Evolutionary conservation across 2,797 vertebrate species (phyloP).

Genomic region (Falco peregrinus): DNA sequence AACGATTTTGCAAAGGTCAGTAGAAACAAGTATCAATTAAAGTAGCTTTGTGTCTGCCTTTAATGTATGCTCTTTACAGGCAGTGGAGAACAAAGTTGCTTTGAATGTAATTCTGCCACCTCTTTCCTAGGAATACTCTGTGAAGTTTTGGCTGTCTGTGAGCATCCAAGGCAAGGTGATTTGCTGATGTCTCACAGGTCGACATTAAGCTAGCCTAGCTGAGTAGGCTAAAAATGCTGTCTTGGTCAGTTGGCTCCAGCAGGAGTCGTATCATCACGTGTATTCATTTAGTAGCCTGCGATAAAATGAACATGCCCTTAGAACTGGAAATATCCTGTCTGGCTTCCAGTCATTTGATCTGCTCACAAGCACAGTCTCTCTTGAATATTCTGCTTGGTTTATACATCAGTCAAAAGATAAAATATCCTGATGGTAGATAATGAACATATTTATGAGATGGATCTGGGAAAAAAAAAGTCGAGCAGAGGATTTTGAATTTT

Average conservation of each 20-base stretch:
- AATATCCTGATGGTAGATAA: not conserved
- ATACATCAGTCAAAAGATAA: not conserved
- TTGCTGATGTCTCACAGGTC: not conserved
- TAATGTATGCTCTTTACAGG: not conserved
- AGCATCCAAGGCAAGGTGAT: not conserved
- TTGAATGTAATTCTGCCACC: not conserved
- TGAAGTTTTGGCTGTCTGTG: not conserved
- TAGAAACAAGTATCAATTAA: not conserved
- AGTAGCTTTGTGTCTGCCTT: not conserved
- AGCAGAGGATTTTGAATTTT: not conserved
- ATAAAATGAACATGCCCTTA: not conserved
- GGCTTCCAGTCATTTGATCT: not conserved
- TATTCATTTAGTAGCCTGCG: not conserved
- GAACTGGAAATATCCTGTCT: not conserved
- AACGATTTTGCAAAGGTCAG: slow-evolving; percentile 13
- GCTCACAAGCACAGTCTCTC: not conserved
- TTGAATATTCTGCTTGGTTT: not conserved
- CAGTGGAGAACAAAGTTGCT: not conserved
- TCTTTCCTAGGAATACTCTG: not conserved
- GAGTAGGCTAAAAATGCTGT: not conserved
- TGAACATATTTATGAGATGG: not conserved
- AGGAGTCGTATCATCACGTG: not conserved
- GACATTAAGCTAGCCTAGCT: not conserved
- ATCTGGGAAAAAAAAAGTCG: not conserved
- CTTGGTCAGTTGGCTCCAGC: not conserved